Evolutionary conservation across 2,888 invertebrate species (phyloP).

Genomic region (Andricus curvator): DNA sequence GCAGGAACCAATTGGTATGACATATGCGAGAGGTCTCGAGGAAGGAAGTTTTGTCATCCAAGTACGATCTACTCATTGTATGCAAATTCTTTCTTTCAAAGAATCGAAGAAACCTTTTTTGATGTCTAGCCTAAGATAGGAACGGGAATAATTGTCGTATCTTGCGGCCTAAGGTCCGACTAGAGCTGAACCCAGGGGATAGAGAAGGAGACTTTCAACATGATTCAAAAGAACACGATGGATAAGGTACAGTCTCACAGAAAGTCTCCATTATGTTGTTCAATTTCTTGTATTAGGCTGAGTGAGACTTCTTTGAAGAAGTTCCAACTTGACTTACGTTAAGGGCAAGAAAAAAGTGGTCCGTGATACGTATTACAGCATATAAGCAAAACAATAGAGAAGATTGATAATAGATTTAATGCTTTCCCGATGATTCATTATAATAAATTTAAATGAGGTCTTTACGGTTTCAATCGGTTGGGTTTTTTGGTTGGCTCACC

Average conservation of each 20-base stretch:
- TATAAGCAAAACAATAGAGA: too few relatives aligned
- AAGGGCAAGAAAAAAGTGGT: not conserved
- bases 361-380: not conserved
- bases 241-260: conserved; percentile 49
- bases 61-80: conserved; percentile 73
- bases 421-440: too few relatives aligned
- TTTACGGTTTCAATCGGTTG: too few relatives aligned
- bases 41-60: conserved; percentile 63
- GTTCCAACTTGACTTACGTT: conserved; percentile 12
- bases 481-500: too few relatives aligned
- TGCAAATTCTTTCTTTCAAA: conserved; percentile 74
- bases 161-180: conserved; percentile 58
- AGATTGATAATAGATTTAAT: too few relatives aligned
- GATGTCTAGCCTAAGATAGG: conserved; percentile 74
- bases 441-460: too few relatives aligned
- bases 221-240: conserved; percentile 49
- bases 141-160: conserved; percentile 61
- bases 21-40: conserved; percentile 52
- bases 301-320: conserved; percentile 3
- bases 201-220: conserved; percentile 49
- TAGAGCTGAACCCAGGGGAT: conserved; percentile 45
- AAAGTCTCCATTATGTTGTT: conserved; percentile 24
- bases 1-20: conserved; percentile 55
- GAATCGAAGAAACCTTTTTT: conserved; percentile 73
- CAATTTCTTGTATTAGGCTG: conserved; percentile 25